These are phyloP conservation scores for Propithecus deckenii DNA, from an alignment of 2,797 vertebrate genomes.

Conservation along the genomic window DNA sequence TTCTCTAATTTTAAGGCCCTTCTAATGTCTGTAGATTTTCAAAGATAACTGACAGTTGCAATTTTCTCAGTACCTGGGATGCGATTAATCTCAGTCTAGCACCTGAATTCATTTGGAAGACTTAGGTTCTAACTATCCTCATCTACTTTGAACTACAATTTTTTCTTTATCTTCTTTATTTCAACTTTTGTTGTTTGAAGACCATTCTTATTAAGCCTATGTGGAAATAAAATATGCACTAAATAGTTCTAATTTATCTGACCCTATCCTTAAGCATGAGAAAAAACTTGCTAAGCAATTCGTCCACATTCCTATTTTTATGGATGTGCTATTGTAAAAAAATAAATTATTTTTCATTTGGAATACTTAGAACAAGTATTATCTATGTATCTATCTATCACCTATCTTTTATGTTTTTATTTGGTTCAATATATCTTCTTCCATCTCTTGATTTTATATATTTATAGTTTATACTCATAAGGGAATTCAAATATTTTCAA, in stretches of 20 bases:
- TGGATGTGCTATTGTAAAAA: not conserved
- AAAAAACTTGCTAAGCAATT: not conserved
- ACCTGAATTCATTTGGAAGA: constrained; percentile 23
- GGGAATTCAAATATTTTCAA: constrained; percentile 35
- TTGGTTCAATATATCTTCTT: not conserved
- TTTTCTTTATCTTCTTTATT: constrained; percentile 31
- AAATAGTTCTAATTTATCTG: not conserved
- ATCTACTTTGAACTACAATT: not conserved
- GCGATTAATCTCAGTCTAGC: not conserved
- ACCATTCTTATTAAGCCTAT: not conserved
- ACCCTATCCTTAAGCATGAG: not conserved
- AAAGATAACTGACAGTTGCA: constrained; percentile 29
- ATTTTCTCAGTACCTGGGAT: constrained; percentile 7
- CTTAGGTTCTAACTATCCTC: not conserved
- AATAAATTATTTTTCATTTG: not conserved
- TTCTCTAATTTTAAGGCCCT: not conserved
- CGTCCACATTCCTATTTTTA: not conserved
- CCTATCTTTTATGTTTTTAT: not conserved
- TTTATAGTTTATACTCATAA: not conserved
- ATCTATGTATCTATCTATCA: not conserved
- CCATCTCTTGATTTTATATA: not conserved
- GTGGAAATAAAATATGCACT: not conserved
- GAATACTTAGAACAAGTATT: not conserved
- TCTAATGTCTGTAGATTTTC: constrained; percentile 10
- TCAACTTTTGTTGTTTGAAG: constrained; percentile 14